phyloP scores from a whole-genome alignment of 2,797 vertebrate genomes.

The Megalops cyprinoides region DNA sequence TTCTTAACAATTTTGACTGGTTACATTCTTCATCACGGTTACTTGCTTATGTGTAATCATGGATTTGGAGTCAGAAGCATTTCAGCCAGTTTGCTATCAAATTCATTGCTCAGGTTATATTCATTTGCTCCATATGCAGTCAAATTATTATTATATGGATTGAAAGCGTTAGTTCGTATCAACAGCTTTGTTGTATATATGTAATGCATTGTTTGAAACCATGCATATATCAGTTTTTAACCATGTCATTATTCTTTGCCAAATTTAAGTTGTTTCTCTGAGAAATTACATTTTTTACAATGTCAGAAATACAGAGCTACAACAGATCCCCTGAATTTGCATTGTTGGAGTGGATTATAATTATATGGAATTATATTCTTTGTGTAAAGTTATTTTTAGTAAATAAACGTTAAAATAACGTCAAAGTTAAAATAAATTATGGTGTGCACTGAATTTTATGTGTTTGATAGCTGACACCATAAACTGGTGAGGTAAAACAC shows the following conservation, averaged over 20 bases:
- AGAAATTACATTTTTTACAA: background rate
- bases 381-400: background rate
- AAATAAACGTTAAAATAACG: no score
- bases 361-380: background rate
- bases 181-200: background rate
- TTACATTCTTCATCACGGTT: no score
- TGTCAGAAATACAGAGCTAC: background rate
- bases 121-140: background rate
- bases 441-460: background rate
- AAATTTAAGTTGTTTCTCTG: background rate
- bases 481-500: background rate
- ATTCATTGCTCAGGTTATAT: background rate
- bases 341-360: background rate
- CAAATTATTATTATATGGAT: background rate
- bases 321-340: background rate
- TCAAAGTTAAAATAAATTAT: background rate
- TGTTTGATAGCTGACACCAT: background rate
- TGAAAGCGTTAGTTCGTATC: background rate
- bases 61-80: background rate
- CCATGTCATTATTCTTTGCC: background rate
- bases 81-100: background rate
- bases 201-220: slow-evolving; percentile 5
- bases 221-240: background rate
- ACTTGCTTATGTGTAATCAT: background rate
- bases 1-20: no score